Conservation (phyloP, 2,888 invertebrate genomes). For the Notodonta dromedarius region DNA sequence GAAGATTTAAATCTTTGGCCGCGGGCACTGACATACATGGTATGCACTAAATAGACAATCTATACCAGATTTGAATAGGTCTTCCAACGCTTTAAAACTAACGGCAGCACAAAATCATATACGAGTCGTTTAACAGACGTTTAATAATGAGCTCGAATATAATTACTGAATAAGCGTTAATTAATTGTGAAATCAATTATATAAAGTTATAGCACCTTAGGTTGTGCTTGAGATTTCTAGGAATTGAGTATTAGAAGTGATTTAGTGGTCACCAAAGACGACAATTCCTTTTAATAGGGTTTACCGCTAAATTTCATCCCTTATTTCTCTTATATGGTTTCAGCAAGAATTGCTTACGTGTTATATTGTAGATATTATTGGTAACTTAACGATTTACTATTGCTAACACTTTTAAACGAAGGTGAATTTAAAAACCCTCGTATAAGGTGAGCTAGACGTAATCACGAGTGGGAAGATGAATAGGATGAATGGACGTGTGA, state of each 20-base stretch:
- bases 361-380: too few species aligned
- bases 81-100: slow-evolving; percentile 9
- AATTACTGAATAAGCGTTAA: neutral
- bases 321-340: too few species aligned
- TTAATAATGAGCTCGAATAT: neutral
- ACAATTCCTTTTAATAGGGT: too few species aligned
- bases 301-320: too few species aligned
- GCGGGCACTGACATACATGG: slow-evolving; percentile 17
- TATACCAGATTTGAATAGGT: slow-evolving; percentile 15
- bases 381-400: too few species aligned
- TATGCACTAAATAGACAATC: slow-evolving; percentile 28
- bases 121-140: neutral
- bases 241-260: too few species aligned
- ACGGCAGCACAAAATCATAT: neutral
- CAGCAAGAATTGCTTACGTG: too few species aligned
- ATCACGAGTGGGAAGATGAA: neutral
- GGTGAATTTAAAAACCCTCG: neutral
- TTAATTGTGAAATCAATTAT: neutral
- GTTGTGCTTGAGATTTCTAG: too few species aligned
- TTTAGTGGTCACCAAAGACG: too few species aligned
- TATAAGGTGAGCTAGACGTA: neutral
- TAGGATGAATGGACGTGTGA: neutral
- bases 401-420: neutral
- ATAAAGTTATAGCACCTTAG: too few species aligned
- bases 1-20: slow-evolving; percentile 1